Evolutionary conservation across 2,113 vertebrate genomes (phyloP).

Genomic region (Ranitomeya variabilis): DNA sequence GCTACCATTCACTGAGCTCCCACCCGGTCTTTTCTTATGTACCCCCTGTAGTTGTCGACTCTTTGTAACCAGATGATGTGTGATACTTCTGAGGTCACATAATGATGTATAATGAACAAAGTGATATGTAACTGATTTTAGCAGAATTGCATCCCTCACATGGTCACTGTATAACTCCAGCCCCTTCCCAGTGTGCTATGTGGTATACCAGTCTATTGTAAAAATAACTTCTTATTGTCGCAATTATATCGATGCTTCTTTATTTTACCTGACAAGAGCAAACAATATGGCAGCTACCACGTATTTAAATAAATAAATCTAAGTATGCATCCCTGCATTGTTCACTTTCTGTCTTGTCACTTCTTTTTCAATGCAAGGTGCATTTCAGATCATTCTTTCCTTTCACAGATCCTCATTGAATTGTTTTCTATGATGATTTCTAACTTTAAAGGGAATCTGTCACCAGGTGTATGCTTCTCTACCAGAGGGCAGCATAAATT

Average conservation of each 20-base stretch:
- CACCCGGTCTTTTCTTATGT: background rate
- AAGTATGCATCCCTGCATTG: background rate
- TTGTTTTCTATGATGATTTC: no score
- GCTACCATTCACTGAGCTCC: background rate
- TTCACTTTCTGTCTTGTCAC: background rate
- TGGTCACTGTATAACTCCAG: background rate
- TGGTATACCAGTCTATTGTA: background rate
- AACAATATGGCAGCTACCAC: background rate
- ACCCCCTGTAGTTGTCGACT: background rate
- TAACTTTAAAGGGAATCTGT: no score
- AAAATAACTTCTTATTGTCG: slow-evolving; percentile 17
- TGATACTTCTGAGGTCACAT: background rate
- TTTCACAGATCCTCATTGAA: no score
- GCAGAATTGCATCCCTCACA: background rate
- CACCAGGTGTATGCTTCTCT: no score
- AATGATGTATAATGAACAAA: background rate
- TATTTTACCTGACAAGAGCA: background rate
- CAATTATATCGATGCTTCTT: background rate
- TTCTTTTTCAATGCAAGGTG: background rate
- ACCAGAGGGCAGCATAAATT: no score
- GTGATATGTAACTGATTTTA: background rate
- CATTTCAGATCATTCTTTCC: background rate
- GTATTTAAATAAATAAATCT: slow-evolving; percentile 1
- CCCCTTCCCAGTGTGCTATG: background rate
- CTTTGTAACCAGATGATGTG: background rate